phyloP scores from a whole-genome alignment of 2,113 vertebrate species.

The Oxyruncus cristatus region DNA sequence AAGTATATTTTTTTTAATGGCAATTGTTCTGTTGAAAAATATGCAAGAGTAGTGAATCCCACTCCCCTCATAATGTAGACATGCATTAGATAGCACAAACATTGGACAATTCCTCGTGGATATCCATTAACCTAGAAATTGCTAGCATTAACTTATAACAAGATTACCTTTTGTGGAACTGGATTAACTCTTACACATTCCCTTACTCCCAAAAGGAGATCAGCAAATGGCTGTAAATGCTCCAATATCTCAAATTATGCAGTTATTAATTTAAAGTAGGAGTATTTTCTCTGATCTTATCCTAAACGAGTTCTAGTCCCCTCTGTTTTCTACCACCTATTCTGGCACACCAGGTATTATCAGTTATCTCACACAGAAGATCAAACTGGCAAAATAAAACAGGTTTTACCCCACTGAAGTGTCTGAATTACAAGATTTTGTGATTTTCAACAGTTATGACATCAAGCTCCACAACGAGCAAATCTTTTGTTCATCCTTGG shows the following conservation, averaged over 20 bases:
- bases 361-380: background rate
- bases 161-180: conserved; percentile 17
- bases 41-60: conserved; percentile 30
- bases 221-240: background rate
- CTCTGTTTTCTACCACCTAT: background rate
- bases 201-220: background rate
- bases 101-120: conserved; percentile 29
- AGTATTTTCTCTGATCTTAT: background rate
- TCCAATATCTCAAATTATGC: background rate
- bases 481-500: background rate
- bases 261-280: background rate
- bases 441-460: background rate
- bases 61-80: background rate
- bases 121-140: conserved; percentile 1
- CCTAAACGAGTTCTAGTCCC: background rate
- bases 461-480: background rate
- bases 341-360: background rate
- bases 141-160: conserved; percentile 13
- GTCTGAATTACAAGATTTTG: background rate
- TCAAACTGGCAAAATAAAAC: background rate
- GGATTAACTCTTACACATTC: conserved; percentile 7
- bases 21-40: conserved; percentile 50
- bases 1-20: conserved; percentile 37
- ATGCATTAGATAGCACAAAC: background rate
- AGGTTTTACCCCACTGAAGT: background rate